Conservation (phyloP, 1,140 invertebrate species). For the Penaeus chinensis region DNA sequence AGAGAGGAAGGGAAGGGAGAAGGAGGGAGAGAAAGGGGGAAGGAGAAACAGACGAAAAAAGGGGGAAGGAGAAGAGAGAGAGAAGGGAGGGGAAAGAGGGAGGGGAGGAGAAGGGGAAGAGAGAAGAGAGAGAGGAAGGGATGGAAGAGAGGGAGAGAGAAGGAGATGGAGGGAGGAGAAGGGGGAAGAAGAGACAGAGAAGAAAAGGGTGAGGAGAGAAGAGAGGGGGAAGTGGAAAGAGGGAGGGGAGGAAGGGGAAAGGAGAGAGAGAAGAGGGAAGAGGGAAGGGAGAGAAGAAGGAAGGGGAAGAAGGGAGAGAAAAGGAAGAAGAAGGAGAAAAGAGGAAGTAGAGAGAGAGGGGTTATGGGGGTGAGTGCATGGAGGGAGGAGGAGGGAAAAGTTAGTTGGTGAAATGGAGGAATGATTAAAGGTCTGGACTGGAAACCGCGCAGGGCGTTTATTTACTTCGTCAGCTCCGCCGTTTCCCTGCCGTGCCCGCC, state of each 20-base stretch:
- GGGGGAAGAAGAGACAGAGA: not conserved
- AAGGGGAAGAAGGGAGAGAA: not conserved
- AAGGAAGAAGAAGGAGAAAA: not conserved
- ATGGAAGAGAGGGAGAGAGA: not conserved
- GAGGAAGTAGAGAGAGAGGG: not conserved
- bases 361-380: too few relatives aligned
- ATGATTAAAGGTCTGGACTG: too few relatives aligned
- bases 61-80: slow-evolving; percentile 7
- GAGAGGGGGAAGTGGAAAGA: not conserved
- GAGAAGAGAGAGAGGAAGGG: slow-evolving; percentile 8
- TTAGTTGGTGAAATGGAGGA: too few relatives aligned
- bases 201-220: not conserved
- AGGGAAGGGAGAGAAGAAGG: not conserved
- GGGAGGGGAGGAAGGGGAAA: not conserved
- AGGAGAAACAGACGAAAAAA: not conserved
- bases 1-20: not conserved
- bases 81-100: not conserved
- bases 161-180: not conserved
- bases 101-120: not conserved
- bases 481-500: too few relatives aligned
- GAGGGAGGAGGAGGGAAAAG: too few relatives aligned
- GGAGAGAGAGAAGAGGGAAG: not conserved
- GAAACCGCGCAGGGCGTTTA: too few relatives aligned
- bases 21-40: not conserved
- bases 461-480: too few relatives aligned